phyloP scores from a whole-genome alignment of 2,888 invertebrate genomes.

The Aphodius granarius region DNA sequence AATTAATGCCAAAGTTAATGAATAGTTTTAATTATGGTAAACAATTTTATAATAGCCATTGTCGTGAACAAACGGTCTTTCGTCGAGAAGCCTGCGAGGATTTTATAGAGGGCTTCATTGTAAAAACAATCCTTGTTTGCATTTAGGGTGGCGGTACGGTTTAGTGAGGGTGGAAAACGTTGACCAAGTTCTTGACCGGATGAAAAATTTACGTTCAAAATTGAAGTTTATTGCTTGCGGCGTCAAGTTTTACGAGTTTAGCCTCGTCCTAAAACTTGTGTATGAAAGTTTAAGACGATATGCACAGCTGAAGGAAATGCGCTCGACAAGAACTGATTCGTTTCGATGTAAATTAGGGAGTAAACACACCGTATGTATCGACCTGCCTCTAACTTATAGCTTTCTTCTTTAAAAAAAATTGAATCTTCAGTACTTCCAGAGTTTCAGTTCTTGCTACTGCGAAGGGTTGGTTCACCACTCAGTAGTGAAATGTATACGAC shows the following conservation, averaged over 20 bases:
- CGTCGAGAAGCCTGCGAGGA: not conserved
- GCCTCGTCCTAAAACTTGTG: not conserved
- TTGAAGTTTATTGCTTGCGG: not conserved
- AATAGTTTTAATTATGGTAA: constrained; percentile 25
- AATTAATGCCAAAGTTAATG: constrained; percentile 16
- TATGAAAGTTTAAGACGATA: not conserved
- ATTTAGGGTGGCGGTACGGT: not conserved
- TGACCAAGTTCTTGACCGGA: not conserved
- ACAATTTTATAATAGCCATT: constrained; percentile 18
- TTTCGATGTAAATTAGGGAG: not conserved
- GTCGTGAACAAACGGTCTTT: not conserved
- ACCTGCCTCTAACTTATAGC: no score
- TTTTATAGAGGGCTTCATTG: constrained; percentile 6
- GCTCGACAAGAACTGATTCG: not conserved
- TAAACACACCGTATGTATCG: not conserved
- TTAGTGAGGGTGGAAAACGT: not conserved
- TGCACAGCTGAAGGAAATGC: not conserved
- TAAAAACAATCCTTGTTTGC: constrained; percentile 21
- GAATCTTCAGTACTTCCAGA: not conserved
- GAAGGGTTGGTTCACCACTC: no score
- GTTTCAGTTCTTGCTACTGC: no score
- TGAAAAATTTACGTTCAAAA: not conserved
- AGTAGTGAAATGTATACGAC: no score
- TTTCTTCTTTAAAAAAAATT: constrained; percentile 1
- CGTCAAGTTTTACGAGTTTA: not conserved